Evolutionary conservation across 2,888 invertebrate genomes (phyloP).

Genomic region (Diarsia brunnea): DNA sequence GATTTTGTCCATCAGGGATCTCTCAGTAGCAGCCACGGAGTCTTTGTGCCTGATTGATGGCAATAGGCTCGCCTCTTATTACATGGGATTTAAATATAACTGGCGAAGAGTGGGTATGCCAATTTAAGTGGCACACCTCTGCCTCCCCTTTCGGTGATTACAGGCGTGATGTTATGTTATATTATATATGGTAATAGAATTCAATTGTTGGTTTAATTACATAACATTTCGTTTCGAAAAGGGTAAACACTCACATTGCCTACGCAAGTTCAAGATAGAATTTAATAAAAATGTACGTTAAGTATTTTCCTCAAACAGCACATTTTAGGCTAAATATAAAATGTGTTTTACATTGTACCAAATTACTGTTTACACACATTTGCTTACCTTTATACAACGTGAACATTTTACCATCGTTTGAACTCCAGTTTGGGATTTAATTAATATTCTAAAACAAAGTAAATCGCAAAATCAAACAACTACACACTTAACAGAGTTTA

Average conservation of each 20-base stretch:
- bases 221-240: conserved; percentile 3
- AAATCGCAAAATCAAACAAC: conserved; percentile 61
- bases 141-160: too few relatives aligned
- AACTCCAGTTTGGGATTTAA: conserved; percentile 26
- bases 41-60: too few relatives aligned
- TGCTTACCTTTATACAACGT: conserved; percentile 42
- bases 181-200: not conserved
- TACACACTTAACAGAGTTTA: conserved; percentile 70
- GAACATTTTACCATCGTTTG: conserved; percentile 27
- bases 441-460: conserved; percentile 27
- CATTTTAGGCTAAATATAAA: conserved; percentile 35
- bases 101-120: too few relatives aligned
- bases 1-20: too few relatives aligned
- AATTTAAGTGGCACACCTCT: too few relatives aligned
- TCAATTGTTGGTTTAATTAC: not conserved
- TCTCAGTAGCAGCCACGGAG: too few relatives aligned
- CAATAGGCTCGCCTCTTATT: too few relatives aligned
- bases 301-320: conserved; percentile 11
- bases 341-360: conserved; percentile 39
- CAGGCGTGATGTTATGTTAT: too few relatives aligned
- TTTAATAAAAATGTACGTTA: conserved; percentile 21
- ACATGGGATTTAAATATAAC: too few relatives aligned
- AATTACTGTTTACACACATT: conserved; percentile 56
- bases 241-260: not conserved
- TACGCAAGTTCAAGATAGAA: not conserved